Base-by-base conservation (phyloP, 2,888 invertebrate species). In the Drosophila fungiperda region DNA sequence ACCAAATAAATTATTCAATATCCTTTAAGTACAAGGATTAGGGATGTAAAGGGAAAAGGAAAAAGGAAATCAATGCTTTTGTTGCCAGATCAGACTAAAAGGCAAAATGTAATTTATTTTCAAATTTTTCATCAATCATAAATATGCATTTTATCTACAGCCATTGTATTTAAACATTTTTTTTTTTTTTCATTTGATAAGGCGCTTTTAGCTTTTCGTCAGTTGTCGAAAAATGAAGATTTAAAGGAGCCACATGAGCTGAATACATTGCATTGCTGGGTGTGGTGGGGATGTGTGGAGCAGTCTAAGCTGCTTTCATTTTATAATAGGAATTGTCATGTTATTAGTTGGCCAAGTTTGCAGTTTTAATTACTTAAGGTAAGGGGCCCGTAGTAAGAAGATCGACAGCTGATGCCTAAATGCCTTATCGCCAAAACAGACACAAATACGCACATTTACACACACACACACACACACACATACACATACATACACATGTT, bases 381-480 rank as follows among this genome's bases (percentile, higher is more conserved):
- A 23, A 32, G 59, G 17, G 17, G n/a, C 17, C 52, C 52, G 20
- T 32, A 55, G 36, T 7, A 20, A 29, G 20, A 15, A 23, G 42
- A 11, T 53, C 40, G 42, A 23, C 40, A 38, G 35, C 12, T 62
- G 75, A 49, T 61, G 68, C 65, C 76, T 83, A 83, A 86, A 49
- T 61, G 68, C 65, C 76, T 83, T 86, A 86, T 81, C 76, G 64
- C 65, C 45, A 70, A 61, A 63, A 74, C 71, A 80, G 70, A 54
- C 68, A 29, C 12, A 29, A 9, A 23, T 29, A 20, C 17, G 17
- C 23, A 33, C 33, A 38, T 29, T 29, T 38, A 50, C 33, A 33
- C 40, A 20, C 45, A 12, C 35, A 23, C 7, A 2, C 38, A 2
- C 8, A 8, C 8, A 8, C 17, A 38, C 36, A 38, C 38, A 38